These are phyloP conservation scores for Vanacampus margaritifer DNA, from an alignment of 2,113 vertebrate genomes.

Conservation along the genomic window DNA sequence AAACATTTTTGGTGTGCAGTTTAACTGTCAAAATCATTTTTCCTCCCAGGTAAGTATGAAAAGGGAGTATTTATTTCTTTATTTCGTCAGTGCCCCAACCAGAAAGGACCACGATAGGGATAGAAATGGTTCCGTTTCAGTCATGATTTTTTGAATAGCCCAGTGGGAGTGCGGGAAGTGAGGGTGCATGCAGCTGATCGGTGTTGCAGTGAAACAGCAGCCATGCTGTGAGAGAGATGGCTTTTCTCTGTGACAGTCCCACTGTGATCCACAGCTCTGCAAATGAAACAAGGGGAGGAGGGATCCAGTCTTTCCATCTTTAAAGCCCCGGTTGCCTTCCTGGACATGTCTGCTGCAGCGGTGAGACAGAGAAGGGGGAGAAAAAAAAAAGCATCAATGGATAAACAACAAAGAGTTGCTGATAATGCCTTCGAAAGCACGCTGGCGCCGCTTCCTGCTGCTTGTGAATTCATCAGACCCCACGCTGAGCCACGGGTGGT, in stretches of 20 bases:
- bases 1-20: constrained; percentile 34
- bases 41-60: neutral
- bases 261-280: constrained; percentile 63
- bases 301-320: constrained; percentile 50
- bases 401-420: constrained; percentile 64
- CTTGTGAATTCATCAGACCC: constrained; percentile 60
- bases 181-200: constrained; percentile 53
- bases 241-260: constrained; percentile 71
- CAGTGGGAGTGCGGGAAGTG: constrained; percentile 64
- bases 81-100: constrained; percentile 13
- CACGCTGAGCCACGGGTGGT: constrained; percentile 57
- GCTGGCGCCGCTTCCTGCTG: constrained; percentile 45
- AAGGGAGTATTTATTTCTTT: constrained; percentile 9
- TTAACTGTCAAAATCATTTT: constrained; percentile 1
- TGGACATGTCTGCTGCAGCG: constrained; percentile 52
- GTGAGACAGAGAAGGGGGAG: constrained; percentile 9
- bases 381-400: constrained; percentile 21
- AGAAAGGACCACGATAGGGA: constrained; percentile 56
- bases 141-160: constrained; percentile 70
- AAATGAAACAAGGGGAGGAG: constrained; percentile 60
- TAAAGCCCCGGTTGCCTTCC: constrained; percentile 48
- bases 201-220: constrained; percentile 57
- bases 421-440: constrained; percentile 59
- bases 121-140: constrained; percentile 67
- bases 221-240: constrained; percentile 75